phyloP scores from a whole-genome alignment of 2,888 invertebrate species.

The Temnothorax unifasciatus region DNA sequence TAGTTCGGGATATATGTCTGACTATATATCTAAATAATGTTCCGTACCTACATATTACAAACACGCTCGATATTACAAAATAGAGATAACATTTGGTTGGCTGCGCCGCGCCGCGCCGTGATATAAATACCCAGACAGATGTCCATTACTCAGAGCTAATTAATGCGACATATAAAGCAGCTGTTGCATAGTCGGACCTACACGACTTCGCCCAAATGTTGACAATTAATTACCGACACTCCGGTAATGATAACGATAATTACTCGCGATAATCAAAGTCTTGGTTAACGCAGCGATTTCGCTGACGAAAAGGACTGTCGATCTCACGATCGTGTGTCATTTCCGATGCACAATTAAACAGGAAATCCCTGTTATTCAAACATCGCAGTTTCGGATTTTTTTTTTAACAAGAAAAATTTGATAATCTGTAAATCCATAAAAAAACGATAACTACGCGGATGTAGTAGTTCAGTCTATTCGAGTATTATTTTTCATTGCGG shows the following conservation, averaged over 20 bases:
- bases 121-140: constrained; percentile 45
- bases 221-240: constrained; percentile 54
- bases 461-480: not conserved
- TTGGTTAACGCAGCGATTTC: constrained; percentile 5
- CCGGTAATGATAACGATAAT: constrained; percentile 35
- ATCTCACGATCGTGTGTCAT: not conserved
- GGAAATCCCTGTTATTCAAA: not conserved
- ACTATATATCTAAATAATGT: constrained; percentile 26
- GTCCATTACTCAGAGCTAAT: constrained; percentile 52
- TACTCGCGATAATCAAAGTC: constrained; percentile 40
- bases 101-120: not conserved
- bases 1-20: not conserved
- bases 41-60: not conserved
- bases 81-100: constrained; percentile 39
- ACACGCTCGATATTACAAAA: constrained; percentile 45
- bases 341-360: constrained; percentile 29
- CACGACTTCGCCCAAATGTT: constrained; percentile 44
- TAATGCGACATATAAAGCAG: constrained; percentile 49
- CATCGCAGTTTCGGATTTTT: not conserved
- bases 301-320: not conserved
- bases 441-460: constrained; percentile 15
- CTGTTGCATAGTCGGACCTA: constrained; percentile 26
- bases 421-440: constrained; percentile 6
- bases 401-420: constrained; percentile 8
- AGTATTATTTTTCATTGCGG: constrained; percentile 8